These are phyloP conservation scores for Dugesia japonica DNA, from an alignment of 2,888 invertebrate genomes.

Conservation along the genomic window DNA sequence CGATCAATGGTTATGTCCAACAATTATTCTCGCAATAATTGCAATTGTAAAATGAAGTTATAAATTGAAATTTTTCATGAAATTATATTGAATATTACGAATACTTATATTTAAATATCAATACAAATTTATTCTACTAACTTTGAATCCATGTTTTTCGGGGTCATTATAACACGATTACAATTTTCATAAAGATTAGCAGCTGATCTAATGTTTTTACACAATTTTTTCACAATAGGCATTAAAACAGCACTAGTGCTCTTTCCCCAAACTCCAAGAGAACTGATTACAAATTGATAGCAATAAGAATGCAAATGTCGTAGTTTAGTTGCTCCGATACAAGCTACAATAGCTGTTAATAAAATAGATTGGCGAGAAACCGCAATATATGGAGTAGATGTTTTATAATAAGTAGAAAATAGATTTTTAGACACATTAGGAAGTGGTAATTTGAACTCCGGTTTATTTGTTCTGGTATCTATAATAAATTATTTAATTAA, in stretches of 20 bases:
- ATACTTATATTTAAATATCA: too few species aligned
- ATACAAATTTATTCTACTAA: too few species aligned
- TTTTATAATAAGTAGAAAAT: not conserved
- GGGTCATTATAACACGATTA: not conserved
- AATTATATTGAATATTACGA: too few species aligned
- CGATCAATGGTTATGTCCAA: too few species aligned
- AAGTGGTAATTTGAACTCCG: not conserved
- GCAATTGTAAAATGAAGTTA: too few species aligned
- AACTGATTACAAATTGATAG: conserved; percentile 6
- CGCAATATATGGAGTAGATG: not conserved
- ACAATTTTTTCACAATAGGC: conserved; percentile 25
- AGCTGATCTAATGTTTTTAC: not conserved
- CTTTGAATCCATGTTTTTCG: too few species aligned
- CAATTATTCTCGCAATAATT: too few species aligned
- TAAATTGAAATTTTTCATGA: too few species aligned
- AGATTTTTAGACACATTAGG: not conserved
- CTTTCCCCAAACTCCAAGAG: conserved; percentile 5
- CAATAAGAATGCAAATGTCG: conserved; percentile 21
- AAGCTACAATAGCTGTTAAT: not conserved
- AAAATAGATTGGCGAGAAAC: conserved; percentile 7
- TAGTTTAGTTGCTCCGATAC: not conserved
- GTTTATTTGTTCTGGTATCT: too few species aligned
- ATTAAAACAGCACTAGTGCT: not conserved
- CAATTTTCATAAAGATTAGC: conserved; percentile 22
- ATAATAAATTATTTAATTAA: too few species aligned